Evolutionary conservation across 2,888 invertebrate species (phyloP), one percentile per base, ranked within the genome.

Genomic region (Drosophila sordidula): DNA sequence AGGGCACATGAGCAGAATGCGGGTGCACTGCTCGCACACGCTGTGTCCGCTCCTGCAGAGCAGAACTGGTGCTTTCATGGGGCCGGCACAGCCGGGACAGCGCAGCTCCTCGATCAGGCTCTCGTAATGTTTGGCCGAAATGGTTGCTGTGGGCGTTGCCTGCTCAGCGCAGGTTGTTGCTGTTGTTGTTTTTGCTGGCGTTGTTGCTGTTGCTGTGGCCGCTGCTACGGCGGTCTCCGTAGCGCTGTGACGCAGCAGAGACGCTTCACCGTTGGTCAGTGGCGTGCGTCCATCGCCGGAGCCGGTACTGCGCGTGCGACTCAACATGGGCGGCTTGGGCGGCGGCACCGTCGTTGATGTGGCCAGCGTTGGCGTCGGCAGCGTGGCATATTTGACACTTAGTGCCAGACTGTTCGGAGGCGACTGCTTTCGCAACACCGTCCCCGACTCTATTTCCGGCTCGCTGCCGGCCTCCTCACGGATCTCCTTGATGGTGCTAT

Each of bases 31-130:
- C 47, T 90, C 88, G 56, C 92, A 92, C 44, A 92, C 75, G 61
- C 92, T 92, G 75, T 92, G 92, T 0, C 92, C 92, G 12, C 88
- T 90, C 59, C 83, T 78, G 75, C 92, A 92, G 32, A 92, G 82
- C 55, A 87, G 71, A 8, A 92, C 90, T 1, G 92, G 92, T 8
- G 91, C 83, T 62, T 89, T 90, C 91, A 92, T 92, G 44, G 92
- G 91, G 14, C 80, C 87, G 3, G 92, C 91, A 64, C 92, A 92
- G 39, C 92, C 92, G 3, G 92, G 92, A 80, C 92, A 92, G 44
- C 91, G 90, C 6, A 92, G 72, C 65, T 92, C 92, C 63, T 91
- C 91, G 29, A 92, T 88, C 14, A 92, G 64, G 8, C 91, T 89
- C 71, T 92, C 92, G 58, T 92, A 92, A 55, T 91, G 92, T 25